A percentile compares a stretch with the other conserved stretches of the same genome.
These are phyloP conservation scores for human (Homo sapiens) DNA, from an alignment of 2,113 vertebrate genomes.

Conservation along the genomic window GRCh38 chr21:32898501-32899000, in stretches of 20 bases:
- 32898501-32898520: background rate
- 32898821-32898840: background rate
- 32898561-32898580: background rate
- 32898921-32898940: background rate
- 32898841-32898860: background rate
- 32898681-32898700: background rate
- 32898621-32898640: background rate
- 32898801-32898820: background rate
- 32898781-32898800: background rate
- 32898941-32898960: background rate
- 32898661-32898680: background rate
- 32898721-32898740: background rate
- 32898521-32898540: background rate
- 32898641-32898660: too few relatives aligned
- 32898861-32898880: background rate
- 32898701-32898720: background rate
- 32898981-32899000: background rate
- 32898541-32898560: background rate
- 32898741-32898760: background rate
- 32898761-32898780: background rate
- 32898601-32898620: background rate
- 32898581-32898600: background rate
- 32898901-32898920: background rate
- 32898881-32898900: background rate
- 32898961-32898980: background rate